Evolutionary conservation across 2,113 vertebrate genomes (phyloP).

Genomic region (Nibea coibor): DNA sequence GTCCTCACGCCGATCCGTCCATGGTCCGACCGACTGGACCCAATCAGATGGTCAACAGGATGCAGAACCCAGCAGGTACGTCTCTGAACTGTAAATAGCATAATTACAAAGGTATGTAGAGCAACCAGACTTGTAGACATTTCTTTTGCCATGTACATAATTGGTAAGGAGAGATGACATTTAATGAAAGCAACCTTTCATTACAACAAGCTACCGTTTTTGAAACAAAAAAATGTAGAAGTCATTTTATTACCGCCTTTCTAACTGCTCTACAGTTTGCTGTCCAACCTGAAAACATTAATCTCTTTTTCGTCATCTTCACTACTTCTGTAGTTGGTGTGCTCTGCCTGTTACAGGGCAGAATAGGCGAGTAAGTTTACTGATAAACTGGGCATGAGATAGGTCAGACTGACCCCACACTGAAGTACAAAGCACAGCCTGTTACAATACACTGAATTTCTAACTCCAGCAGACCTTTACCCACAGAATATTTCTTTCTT

Average conservation of each 20-base stretch:
- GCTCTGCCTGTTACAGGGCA: neutral
- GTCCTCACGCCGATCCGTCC: conserved; percentile 90
- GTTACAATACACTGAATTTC: neutral
- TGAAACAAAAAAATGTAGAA: too few relatives aligned
- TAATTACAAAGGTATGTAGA: neutral
- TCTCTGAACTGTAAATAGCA: neutral
- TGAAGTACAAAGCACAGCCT: neutral
- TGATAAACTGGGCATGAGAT: neutral
- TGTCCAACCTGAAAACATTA: neutral
- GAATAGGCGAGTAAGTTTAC: neutral
- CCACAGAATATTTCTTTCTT: neutral
- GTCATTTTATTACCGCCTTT: too few relatives aligned
- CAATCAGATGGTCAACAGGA: conserved; percentile 93
- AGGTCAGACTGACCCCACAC: neutral
- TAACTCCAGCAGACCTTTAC: neutral
- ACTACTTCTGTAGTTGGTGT: neutral
- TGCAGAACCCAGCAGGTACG: conserved; percentile 91
- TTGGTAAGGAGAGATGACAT: neutral
- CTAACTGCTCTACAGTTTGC: neutral
- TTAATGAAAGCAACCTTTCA: neutral
- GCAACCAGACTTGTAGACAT: neutral
- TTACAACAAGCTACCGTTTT: neutral
- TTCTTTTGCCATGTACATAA: neutral
- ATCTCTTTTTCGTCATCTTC: neutral
- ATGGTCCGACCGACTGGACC: conserved; percentile 90